Percentiles rank a stretch among this genome's conserved stretches.
Evolutionary conservation across 2,797 vertebrate genomes (phyloP).

Genomic region (Calcarius lapponicus): DNA sequence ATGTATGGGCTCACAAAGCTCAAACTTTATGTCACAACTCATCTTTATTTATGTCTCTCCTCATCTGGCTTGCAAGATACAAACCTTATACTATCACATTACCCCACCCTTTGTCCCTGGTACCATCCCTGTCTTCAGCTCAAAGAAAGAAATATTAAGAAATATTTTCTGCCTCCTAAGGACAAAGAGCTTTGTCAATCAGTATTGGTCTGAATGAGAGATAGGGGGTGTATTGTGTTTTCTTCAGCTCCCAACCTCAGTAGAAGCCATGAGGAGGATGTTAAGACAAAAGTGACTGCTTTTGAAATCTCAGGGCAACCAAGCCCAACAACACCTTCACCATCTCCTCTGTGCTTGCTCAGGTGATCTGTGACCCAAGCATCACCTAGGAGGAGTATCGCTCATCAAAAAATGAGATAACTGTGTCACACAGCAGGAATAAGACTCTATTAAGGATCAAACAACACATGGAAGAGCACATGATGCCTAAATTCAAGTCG

Average conservation of each 20-base stretch:
- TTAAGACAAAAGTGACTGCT: not conserved
- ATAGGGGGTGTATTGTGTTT: not conserved
- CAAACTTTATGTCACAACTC: not conserved
- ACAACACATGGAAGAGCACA: not conserved
- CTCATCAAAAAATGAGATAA: not conserved
- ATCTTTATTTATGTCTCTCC: not conserved
- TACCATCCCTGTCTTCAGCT: not conserved
- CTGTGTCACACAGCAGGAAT: not conserved
- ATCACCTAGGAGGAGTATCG: not conserved
- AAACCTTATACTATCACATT: not conserved
- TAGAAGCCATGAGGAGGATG: not conserved
- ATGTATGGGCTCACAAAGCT: not conserved
- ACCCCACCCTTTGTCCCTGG: not conserved
- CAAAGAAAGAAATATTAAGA: not conserved
- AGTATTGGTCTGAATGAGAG: not conserved
- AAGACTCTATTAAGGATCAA: not conserved
- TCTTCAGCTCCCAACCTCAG: not conserved
- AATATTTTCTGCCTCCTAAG: not conserved
- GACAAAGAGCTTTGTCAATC: not conserved
- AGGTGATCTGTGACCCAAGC: not conserved
- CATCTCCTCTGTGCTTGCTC: fast-evolving
- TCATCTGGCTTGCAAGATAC: not conserved
- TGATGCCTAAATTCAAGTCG: not conserved
- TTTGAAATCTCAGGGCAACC: not conserved
- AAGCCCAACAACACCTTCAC: not conserved